These are phyloP conservation scores for Ophion ellenae DNA, from an alignment of 2,888 invertebrate species.

Conservation along the genomic window DNA sequence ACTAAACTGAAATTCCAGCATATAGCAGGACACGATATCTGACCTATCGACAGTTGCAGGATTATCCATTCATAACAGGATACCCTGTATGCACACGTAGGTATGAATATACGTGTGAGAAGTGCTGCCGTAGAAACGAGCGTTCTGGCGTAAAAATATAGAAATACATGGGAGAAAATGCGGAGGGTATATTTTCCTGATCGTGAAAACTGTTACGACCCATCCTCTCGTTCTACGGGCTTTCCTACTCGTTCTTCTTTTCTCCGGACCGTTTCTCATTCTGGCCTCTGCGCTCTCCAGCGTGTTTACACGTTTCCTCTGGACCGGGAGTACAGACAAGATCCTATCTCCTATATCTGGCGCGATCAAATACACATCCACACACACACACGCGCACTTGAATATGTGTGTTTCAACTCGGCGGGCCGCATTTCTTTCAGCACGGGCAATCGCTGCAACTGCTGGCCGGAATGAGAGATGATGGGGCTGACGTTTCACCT, in stretches of 20 bases:
- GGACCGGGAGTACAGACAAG: neutral
- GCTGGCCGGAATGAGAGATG: conserved; percentile 34
- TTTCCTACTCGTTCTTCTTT: conserved; percentile 19
- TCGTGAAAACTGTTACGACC: conserved; percentile 61
- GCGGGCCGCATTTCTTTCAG: conserved; percentile 6
- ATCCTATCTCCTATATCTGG: conserved; percentile 1
- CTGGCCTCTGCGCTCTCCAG: conserved; percentile 32
- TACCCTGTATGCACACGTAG: neutral
- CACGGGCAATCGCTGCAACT: conserved; percentile 20
- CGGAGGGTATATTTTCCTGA: conserved; percentile 52
- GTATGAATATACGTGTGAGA: neutral
- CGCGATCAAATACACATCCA: neutral
- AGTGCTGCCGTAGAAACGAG: conserved; percentile 23
- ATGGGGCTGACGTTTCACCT: conserved; percentile 51
- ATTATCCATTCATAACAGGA: no score
- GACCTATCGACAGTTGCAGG: no score
- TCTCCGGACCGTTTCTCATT: conserved; percentile 53
- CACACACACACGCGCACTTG: neutral
- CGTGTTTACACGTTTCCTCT: conserved; percentile 48
- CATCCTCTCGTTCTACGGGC: conserved; percentile 26
- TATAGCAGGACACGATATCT: no score
- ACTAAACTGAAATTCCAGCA: no score
- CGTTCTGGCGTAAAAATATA: neutral
- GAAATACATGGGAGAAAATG: conserved; percentile 20
- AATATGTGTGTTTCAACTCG: conserved; percentile 3